phyloP scores from a whole-genome alignment of 2,113 vertebrate species.

The Rutilus rutilus region DNA sequence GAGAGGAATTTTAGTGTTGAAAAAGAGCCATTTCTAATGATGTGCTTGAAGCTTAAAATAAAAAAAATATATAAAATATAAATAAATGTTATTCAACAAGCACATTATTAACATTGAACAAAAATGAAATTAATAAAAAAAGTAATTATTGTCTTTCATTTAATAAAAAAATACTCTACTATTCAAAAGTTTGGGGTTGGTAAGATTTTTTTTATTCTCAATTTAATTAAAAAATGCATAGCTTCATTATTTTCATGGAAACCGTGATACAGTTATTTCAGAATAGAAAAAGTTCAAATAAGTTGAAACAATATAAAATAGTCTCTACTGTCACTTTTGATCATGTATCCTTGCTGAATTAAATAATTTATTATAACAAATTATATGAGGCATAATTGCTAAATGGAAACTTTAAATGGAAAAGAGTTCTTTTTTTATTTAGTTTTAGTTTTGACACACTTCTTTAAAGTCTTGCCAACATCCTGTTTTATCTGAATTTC shows the following conservation, averaged over 20 bases:
- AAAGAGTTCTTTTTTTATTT: neutral
- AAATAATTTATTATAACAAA: neutral
- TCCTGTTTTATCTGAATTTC: neutral
- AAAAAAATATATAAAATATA: neutral
- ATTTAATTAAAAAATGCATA: too few species aligned
- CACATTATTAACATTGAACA: neutral
- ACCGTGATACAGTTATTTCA: too few species aligned
- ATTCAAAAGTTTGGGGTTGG: neutral
- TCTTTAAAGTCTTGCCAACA: neutral
- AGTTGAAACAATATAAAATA: too few species aligned
- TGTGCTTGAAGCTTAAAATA: neutral
- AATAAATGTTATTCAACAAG: neutral
- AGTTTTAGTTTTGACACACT: neutral
- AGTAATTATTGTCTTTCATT: too few species aligned
- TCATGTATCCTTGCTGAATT: too few species aligned
- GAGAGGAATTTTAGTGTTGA: constrained; percentile 16
- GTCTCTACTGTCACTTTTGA: too few species aligned
- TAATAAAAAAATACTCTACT: neutral
- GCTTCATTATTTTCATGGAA: too few species aligned
- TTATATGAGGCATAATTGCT: neutral
- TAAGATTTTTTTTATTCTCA: neutral
- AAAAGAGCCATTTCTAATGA: neutral
- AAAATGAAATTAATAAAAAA: too few species aligned
- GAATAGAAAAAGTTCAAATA: too few species aligned
- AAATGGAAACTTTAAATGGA: neutral